Percentiles rank a stretch among this genome's conserved stretches.
phyloP scores from a whole-genome alignment of 2,888 invertebrate genomes.

The Bedellia somnulentella region DNA sequence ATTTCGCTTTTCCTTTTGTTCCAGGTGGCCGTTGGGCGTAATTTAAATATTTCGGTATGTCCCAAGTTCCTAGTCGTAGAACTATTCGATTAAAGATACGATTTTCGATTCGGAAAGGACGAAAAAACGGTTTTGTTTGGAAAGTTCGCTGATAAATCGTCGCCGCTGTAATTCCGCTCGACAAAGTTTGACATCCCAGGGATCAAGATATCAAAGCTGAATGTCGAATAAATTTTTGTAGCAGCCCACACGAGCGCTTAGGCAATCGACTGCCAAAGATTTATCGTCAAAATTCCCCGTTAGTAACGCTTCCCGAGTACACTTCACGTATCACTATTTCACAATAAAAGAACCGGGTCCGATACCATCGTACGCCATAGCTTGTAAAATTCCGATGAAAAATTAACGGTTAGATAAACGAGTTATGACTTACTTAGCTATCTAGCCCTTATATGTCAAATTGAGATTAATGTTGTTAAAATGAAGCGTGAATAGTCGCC shows the following conservation, averaged over 20 bases:
- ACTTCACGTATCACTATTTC: conserved; percentile 59
- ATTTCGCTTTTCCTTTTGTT: conserved; percentile 63
- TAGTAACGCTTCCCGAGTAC: conserved; percentile 58
- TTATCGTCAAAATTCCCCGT: conserved; percentile 60
- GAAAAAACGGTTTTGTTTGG: background rate
- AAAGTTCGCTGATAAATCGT: conserved; percentile 12
- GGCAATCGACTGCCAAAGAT: conserved; percentile 57
- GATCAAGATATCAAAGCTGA: conserved; percentile 53
- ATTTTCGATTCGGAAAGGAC: background rate
- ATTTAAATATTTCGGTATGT: conserved; percentile 42
- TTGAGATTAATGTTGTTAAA: too few species aligned
- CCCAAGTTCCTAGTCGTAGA: conserved; percentile 14
- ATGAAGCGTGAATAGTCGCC: too few species aligned
- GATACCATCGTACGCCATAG: conserved; percentile 57
- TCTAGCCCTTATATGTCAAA: too few species aligned
- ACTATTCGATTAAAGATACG: background rate
- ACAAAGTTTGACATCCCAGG: conserved; percentile 27
- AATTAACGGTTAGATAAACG: conserved; percentile 50
- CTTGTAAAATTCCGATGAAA: conserved; percentile 54
- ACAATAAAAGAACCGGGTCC: conserved; percentile 60
- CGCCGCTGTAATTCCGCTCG: conserved; percentile 17
- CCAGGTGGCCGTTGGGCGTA: conserved; percentile 52
- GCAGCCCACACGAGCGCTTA: conserved; percentile 55
- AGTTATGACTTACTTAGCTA: too few species aligned
- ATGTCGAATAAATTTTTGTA: conserved; percentile 49